A percentile compares a stretch with the other conserved stretches of the same genome.
These are phyloP conservation scores for Otolemur crassicaudatus DNA, from an alignment of 2,797 vertebrate species.

Conservation along the genomic window DNA sequence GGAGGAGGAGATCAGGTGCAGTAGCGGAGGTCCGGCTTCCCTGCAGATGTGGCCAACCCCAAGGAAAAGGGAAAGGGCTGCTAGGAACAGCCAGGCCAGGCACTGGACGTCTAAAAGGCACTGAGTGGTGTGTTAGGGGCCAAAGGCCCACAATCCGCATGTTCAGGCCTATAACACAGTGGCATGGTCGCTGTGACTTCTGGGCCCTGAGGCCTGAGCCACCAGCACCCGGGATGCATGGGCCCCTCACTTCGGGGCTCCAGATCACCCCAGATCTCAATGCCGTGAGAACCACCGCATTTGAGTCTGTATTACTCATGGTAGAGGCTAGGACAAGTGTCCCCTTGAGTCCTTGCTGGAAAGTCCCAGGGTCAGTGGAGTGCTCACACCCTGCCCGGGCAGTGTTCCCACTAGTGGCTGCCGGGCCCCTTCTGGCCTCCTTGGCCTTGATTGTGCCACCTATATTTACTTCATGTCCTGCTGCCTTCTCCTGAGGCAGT, in stretches of 20 bases:
- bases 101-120: not conserved
- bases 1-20: not conserved
- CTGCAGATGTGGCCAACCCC: not conserved
- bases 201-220: not conserved
- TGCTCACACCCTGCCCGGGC: not conserved
- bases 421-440: not conserved
- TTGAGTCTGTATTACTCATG: not conserved
- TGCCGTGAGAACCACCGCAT: not conserved
- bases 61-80: not conserved
- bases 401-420: not conserved
- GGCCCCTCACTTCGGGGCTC: not conserved
- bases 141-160: not conserved
- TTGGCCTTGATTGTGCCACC: not conserved
- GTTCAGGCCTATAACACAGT: not conserved
- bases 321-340: not conserved
- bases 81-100: not conserved
- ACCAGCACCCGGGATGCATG: not conserved
- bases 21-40: slow-evolving; percentile 11
- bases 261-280: not conserved
- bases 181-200: not conserved
- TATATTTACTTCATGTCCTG: not conserved
- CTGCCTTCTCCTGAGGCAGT: not conserved
- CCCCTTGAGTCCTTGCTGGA: not conserved
- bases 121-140: no score
- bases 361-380: slow-evolving; percentile 48